Evolutionary conservation across 2,113 vertebrate species (phyloP).

Genomic region (Leptodactylus fuscus): DNA sequence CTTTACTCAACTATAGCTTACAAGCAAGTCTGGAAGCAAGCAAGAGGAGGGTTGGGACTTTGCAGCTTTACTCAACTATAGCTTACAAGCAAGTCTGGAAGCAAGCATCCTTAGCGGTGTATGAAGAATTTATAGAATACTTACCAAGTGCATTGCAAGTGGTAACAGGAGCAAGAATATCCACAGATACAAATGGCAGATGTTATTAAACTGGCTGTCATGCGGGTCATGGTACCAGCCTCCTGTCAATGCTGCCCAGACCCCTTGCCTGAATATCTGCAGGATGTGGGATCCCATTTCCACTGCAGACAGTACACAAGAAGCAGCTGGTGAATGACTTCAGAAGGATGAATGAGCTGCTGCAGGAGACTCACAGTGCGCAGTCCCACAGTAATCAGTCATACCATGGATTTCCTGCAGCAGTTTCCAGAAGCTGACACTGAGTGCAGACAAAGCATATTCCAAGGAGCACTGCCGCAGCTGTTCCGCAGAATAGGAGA

Average conservation of each 20-base stretch:
- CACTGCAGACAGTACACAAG: neutral
- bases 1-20: neutral
- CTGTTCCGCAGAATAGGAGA: neutral
- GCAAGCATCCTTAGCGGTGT: neutral
- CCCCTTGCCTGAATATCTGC: conserved; percentile 90
- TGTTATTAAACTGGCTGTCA: conserved; percentile 94
- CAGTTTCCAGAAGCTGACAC: neutral
- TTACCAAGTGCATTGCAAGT: conserved; percentile 92
- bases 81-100: neutral
- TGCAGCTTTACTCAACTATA: neutral
- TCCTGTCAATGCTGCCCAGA: conserved; percentile 94
- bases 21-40: neutral
- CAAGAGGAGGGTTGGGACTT: neutral
- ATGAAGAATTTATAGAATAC: conserved; percentile 53
- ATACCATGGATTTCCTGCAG: neutral
- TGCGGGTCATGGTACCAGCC: conserved; percentile 98
- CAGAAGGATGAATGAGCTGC: neutral
- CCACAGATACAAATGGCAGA: conserved; percentile 95
- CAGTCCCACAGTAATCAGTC: neutral
- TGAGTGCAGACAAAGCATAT: neutral
- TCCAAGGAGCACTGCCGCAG: neutral
- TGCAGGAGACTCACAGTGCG: neutral
- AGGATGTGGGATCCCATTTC: conserved; percentile 87
- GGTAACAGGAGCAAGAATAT: conserved; percentile 91
- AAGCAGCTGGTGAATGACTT: no score